Evolutionary conservation across 2,888 invertebrate genomes (phyloP), one percentile per base, ranked within the genome.

Genomic region (Dolichomitus sp.): DNA sequence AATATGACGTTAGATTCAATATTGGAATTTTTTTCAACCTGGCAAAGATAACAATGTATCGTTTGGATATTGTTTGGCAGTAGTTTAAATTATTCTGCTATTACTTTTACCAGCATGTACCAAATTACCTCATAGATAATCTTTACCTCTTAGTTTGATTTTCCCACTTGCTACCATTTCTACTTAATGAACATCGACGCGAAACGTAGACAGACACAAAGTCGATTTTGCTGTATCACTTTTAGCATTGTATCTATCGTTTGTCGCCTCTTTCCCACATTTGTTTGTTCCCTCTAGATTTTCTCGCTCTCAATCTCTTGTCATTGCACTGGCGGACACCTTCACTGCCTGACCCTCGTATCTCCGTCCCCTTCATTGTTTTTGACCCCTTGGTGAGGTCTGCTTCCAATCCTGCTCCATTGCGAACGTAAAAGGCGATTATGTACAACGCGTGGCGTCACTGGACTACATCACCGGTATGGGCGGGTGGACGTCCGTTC

Each of bases 361-460:
- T 61, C 19, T 19, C 17, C 61, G 11, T 37, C 76, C n/a, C 45
- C 52, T 40, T 59, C 42, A 50, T 50, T 57, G 66, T 68, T 68
- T 73, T 19, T 73, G 59, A 57, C 45, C 57, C 42, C 50, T 48
- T 33, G 33, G 61, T 48, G 45, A n/a, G 33, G 57, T 17, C 45
- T 17, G 57, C 33, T 40, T 27, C 30, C 84, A 81, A 85, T 84
- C 84, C 85, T 80, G 80, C 81, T 86, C 84, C 88, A 84, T 85
- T 84, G 85, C 59, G 37, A 48, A 50, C 73, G 37, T 73, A 33
- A 73, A 61, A 61, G 73, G 73, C 73, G 73, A 73, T 73, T 73
- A 61, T 61, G 59, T 73, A 61, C 45, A 61, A 33, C 48, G 27
- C 65, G 65, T 42, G 45, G 23, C 40, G 27, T 45, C 65, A 42